Evolutionary conservation across 1,140 invertebrate species (phyloP), one percentile per base, ranked within the genome.

Genomic region (Lutraria rhynchaena): DNA sequence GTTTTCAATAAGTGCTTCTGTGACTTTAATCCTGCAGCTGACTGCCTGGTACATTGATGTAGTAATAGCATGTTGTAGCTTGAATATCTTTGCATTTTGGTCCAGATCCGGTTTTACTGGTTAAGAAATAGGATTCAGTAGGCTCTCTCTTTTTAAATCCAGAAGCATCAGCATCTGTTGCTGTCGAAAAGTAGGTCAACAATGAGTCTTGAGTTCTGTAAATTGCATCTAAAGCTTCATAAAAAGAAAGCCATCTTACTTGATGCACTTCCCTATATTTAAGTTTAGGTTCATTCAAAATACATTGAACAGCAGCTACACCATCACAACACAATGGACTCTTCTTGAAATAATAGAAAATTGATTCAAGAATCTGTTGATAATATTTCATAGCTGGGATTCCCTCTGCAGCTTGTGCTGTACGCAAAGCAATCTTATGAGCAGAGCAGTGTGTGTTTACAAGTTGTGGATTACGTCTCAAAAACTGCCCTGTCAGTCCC

Each of bases 251-350:
- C 69, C 69, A 55, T 5, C 69, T 44, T 37, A 65, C 61, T 35
- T 69, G 4, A 49, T 69, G 65, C 5, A 69, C 65, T 69, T 69
- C 65, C 19, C 65, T 69, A 24, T 73, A 73, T n/a, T 73, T 73
- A 4, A 73, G 41, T 1, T 22, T 7, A 2, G 69, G 69, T 3
- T 73, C 69, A 73, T 57, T 35, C 29, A 73, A 37, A 3, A 73
- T 35, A 24, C 57, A 55, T 29, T 73, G 69, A 15, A 73, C 69
- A 55, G 51, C 46, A 15, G 53, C 27, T 2, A 73, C 33, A 19
- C 35, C 57, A 33, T 73, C 69, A 73, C 69, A 73, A 3, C 69
- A 1, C 4, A 55, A 46, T 17, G 69, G 69, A 37, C 41, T 33
- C 19, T 73, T 57, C 27, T 73, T 73, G 33, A 73, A 73, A n/a